Evolutionary conservation across 2,797 vertebrate species (phyloP), one percentile per base, ranked within the genome.

Genomic region (Lacerta bilineata): DNA sequence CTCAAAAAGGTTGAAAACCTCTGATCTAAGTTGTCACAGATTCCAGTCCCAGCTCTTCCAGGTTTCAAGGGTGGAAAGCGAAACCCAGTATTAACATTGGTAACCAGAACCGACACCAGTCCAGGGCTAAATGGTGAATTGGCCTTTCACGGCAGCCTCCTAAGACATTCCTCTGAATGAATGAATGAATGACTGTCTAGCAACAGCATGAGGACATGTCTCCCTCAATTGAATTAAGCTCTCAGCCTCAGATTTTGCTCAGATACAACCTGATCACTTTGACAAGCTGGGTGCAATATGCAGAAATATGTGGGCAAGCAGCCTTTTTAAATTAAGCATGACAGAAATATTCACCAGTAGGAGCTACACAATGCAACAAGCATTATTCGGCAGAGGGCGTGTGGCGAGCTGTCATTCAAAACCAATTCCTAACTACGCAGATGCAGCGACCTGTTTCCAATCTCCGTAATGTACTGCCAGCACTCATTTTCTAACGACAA

Each of bases 251-350:
- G 80, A 18, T 87, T 46, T 71, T 75, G 55, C 39, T 66, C 71
- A 81, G 90, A 86, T 82, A 89, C 86, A 29, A 68, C 74, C 88
- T 90, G 89, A 87, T 85, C 90, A 87, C 1, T 1, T 10, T 79
- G 87, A 85, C 92, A 89, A 94, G 93, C 9, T 88, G 83, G 75
- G 94, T 90, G 83, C 69, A 88, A 95, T 41, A 68, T 33, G 17
- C 83, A 68, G 43, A 91, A 90, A 90, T 0, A 0, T 59, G 74
- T 9, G 39, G 17, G 68, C 46, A 91, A 33, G 2, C 33, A 39
- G 13, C 5, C 0, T 1, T 79, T 79, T 71, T 80, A 83, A 89
- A 68, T 55, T 77, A 91, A 93, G 13, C 4, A 85, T n/a, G 77
- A 33, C 88, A 92, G 93, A 83, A n/a, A 83, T 0, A 39, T 64